Conservation (phyloP, 2,113 vertebrate species). For the Hypomesus transpacificus region DNA sequence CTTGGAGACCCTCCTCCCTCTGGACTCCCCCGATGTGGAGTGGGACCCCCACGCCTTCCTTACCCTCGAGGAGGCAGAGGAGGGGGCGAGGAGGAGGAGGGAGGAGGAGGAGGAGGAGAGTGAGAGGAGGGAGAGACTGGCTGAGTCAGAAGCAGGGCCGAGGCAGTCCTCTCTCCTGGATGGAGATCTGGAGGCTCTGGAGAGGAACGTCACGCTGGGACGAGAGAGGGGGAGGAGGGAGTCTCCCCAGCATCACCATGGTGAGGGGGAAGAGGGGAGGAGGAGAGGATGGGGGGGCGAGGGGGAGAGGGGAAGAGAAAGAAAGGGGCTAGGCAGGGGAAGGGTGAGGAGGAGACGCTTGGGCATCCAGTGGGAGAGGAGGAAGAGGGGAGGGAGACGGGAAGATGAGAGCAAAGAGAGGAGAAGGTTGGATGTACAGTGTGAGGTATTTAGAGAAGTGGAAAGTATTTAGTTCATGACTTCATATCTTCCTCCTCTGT, state of each 20-base stretch:
- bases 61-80: constrained; percentile 50
- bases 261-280: constrained; percentile 39
- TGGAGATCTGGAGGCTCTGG: constrained; percentile 42
- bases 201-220: constrained; percentile 36
- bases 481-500: not conserved
- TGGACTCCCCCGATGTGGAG: constrained; percentile 66
- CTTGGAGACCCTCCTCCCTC: constrained; percentile 57
- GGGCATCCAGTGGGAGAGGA: not conserved
- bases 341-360: not conserved
- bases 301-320: not conserved
- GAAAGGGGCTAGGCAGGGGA: no score
- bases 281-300: not conserved
- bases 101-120: constrained; percentile 34
- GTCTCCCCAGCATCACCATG: constrained; percentile 35
- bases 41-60: constrained; percentile 66
- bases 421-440: not conserved
- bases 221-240: constrained; percentile 25
- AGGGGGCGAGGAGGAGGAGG: constrained; percentile 18
- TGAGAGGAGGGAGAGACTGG: not conserved
- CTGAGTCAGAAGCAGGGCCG: constrained; percentile 6
- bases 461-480: not conserved
- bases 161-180: constrained; percentile 34
- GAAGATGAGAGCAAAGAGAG: no score
- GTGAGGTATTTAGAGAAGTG: no score
- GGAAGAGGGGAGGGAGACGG: not conserved